Percentiles rank a stretch among this genome's conserved stretches.
Evolutionary conservation across 1,140 invertebrate species (phyloP).

Genomic region (Paraescarpia echinospica): DNA sequence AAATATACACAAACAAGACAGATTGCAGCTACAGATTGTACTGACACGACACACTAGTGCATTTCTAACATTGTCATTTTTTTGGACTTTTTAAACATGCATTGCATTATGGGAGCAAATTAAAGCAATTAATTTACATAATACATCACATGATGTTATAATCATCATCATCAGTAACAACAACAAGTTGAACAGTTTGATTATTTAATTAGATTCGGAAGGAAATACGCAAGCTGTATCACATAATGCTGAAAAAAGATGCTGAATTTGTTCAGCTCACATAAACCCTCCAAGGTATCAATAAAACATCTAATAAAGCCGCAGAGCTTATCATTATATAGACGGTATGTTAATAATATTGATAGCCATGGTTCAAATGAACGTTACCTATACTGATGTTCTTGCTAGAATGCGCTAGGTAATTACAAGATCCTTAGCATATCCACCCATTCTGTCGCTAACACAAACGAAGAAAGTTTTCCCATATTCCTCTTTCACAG

Average conservation of each 20-base stretch:
- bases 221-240: not conserved
- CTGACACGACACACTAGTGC: not conserved
- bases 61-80: not conserved
- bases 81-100: not conserved
- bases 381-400: not conserved
- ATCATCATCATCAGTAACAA: not conserved
- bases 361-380: not conserved
- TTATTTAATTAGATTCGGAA: not conserved
- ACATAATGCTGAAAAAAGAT: not conserved
- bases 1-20: not conserved
- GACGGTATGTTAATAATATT: not conserved
- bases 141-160: not conserved
- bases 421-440: not conserved
- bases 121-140: not conserved
- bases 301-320: not conserved
- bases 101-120: not conserved
- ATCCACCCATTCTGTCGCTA: not conserved
- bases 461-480: not conserved
- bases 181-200: not conserved
- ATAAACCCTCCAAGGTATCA: not conserved
- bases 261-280: not conserved
- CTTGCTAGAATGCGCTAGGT: not conserved
- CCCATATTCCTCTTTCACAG: not conserved
- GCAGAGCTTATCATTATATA: not conserved
- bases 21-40: not conserved